Conservation (phyloP, 2,113 vertebrate species). For the Pachycephala philippinensis region DNA sequence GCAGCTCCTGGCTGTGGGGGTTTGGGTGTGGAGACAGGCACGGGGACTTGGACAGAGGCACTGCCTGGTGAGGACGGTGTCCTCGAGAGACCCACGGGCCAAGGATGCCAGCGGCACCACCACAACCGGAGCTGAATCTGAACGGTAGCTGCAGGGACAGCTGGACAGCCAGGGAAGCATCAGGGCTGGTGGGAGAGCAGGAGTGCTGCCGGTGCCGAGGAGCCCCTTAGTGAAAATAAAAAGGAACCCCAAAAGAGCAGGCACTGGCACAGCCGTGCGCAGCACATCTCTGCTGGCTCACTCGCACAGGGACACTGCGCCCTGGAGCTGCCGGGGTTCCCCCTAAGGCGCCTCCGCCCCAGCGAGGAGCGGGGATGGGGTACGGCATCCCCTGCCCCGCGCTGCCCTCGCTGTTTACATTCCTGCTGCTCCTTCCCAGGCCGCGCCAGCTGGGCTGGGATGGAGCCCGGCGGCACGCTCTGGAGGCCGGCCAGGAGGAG, state of each 20-base stretch:
- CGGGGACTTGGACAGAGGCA: fast-evolving
- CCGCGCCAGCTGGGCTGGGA: background rate
- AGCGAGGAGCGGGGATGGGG: background rate
- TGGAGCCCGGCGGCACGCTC: background rate
- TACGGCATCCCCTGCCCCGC: background rate
- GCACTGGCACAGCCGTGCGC: fast-evolving
- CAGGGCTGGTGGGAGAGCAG: background rate
- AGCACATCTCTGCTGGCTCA: fast-evolving
- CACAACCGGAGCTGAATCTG: background rate
- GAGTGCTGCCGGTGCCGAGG: background rate
- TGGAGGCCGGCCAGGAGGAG: constrained; percentile 52
- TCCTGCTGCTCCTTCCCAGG: constrained; percentile 40
- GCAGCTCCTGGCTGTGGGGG: fast-evolving
- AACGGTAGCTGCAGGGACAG: background rate
- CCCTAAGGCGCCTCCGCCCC: background rate
- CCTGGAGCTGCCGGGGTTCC: background rate
- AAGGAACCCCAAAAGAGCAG: background rate
- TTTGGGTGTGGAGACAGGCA: background rate
- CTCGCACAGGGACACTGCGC: fast-evolving
- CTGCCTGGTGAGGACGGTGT: fast-evolving
- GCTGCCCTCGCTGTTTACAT: constrained; percentile 35
- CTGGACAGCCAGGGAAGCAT: background rate
- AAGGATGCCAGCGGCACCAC: fast-evolving
- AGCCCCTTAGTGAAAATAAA: background rate
- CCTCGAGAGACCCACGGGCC: background rate